Evolutionary conservation across 2,113 vertebrate genomes (phyloP).

Genomic region (Rhinolophus sinicus): DNA sequence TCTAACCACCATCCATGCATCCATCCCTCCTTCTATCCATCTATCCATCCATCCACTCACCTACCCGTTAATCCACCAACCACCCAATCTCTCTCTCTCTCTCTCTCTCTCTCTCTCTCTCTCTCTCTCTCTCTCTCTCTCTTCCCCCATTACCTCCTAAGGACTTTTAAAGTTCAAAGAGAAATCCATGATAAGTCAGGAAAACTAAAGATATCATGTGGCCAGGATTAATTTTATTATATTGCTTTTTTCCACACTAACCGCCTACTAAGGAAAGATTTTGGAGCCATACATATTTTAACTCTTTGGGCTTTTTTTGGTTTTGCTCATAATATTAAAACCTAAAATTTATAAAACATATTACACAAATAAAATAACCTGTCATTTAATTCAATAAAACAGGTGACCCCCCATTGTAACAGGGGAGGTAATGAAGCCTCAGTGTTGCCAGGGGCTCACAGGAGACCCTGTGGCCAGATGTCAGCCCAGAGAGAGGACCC

Average conservation of each 20-base stretch:
- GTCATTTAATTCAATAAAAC: neutral
- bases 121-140: neutral
- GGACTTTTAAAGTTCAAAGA: neutral
- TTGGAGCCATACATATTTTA: neutral
- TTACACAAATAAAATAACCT: neutral
- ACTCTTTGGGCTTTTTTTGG: neutral
- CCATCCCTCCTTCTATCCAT: too few species aligned
- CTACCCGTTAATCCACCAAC: too few species aligned
- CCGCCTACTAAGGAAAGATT: neutral
- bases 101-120: neutral
- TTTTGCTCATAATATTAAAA: neutral
- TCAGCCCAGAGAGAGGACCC: neutral
- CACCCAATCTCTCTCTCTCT: too few species aligned
- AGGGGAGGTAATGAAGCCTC: neutral
- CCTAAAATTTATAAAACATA: neutral
- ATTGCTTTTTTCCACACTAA: neutral
- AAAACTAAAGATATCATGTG: neutral
- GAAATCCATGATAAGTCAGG: neutral
- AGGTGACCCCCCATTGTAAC: neutral
- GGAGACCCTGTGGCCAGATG: too few species aligned
- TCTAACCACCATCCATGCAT: too few species aligned
- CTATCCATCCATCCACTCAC: too few species aligned
- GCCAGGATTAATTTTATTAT: neutral
- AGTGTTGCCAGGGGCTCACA: neutral
- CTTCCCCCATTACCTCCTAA: neutral